A percentile compares a stretch with the other conserved stretches of the same genome.
These are phyloP conservation scores for Enteromius unitaeniatus DNA, from an alignment of 2,797 vertebrate genomes.

Conservation along the genomic window DNA sequence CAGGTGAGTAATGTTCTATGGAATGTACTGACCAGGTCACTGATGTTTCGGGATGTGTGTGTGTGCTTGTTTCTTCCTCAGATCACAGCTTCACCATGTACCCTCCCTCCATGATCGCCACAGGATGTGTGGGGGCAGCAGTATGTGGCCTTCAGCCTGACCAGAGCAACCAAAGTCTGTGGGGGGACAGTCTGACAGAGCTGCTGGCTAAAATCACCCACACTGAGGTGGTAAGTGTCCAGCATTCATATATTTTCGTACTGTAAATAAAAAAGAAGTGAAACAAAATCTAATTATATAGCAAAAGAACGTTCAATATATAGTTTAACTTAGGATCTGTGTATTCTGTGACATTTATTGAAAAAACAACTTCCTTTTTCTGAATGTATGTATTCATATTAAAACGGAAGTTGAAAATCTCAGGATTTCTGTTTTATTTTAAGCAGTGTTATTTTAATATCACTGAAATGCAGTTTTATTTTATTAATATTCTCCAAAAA, in stretches of 20 bases:
- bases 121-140: constrained; percentile 93
- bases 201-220: constrained; percentile 96
- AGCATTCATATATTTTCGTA: background rate
- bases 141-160: constrained; percentile 93
- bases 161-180: constrained; percentile 80
- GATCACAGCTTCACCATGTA: constrained; percentile 96
- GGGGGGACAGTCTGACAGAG: constrained; percentile 85
- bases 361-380: background rate
- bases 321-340: background rate
- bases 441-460: background rate
- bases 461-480: background rate
- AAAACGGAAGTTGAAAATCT: background rate
- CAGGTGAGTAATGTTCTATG: constrained; percentile 57
- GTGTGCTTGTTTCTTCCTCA: constrained; percentile 65
- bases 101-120: constrained; percentile 97
- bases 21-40: constrained; percentile 53
- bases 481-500: background rate
- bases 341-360: background rate
- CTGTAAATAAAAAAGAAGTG: background rate
- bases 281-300: background rate
- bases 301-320: background rate
- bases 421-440: background rate
- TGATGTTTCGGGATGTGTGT: constrained; percentile 26
- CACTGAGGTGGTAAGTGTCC: constrained; percentile 93
- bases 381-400: background rate